These are phyloP conservation scores for Daboia siamensis DNA, from an alignment of 2,113 vertebrate species.

Conservation along the genomic window DNA sequence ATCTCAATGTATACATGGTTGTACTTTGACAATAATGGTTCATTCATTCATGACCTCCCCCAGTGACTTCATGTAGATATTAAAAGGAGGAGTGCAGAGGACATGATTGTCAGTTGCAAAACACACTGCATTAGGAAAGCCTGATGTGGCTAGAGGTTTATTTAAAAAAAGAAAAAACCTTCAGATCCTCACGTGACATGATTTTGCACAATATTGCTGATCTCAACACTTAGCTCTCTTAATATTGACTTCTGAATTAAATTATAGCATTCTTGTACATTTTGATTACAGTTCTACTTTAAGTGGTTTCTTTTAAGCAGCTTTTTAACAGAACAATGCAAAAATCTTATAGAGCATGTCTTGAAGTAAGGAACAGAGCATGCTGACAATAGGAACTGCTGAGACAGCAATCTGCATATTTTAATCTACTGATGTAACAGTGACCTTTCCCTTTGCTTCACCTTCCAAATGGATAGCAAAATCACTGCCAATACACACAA, in stretches of 20 bases:
- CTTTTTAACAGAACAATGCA: not conserved
- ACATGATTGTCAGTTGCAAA: not conserved
- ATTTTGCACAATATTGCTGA: not conserved
- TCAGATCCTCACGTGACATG: not conserved
- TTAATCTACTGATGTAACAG: not conserved
- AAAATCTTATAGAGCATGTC: not conserved
- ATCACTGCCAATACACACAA: not conserved
- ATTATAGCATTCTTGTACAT: not conserved
- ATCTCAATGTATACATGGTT: no score
- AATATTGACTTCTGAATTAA: not conserved
- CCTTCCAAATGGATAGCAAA: conserved; percentile 5
- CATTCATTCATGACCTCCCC: not conserved
- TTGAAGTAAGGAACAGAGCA: not conserved
- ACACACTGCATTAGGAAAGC: not conserved
- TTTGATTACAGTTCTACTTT: not conserved
- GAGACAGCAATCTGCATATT: not conserved
- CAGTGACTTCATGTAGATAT: not conserved
- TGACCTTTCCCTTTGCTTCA: not conserved
- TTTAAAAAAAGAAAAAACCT: not conserved
- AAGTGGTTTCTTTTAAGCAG: not conserved
- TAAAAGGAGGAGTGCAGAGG: not conserved
- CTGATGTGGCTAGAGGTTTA: not conserved
- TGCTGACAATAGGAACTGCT: not conserved
- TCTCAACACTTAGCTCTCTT: not conserved
- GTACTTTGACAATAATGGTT: no score